phyloP scores from a whole-genome alignment of 2,888 invertebrate species.

The Microctonus hyperodae region DNA sequence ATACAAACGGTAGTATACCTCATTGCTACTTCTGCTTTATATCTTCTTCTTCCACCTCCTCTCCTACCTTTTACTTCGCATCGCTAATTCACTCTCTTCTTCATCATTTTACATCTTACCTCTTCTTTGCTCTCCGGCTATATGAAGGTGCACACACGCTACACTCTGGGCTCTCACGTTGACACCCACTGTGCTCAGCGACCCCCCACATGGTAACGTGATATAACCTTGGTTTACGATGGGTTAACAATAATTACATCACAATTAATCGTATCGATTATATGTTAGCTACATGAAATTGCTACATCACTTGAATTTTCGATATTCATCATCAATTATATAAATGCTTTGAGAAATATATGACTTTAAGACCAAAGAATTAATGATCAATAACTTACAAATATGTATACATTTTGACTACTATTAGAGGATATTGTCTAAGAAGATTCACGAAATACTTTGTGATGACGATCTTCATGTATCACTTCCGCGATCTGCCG shows the following conservation, averaged over 20 bases:
- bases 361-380: not conserved
- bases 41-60: not conserved
- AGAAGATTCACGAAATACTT: slow-evolving; percentile 11
- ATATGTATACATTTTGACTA: not conserved
- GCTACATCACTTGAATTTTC: not conserved
- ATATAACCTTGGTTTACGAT: slow-evolving; percentile 13
- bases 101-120: not conserved
- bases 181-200: slow-evolving; percentile 22
- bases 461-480: slow-evolving; percentile 20
- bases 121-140: slow-evolving; percentile 8
- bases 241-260: slow-evolving; percentile 29
- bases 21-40: not conserved
- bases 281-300: not conserved
- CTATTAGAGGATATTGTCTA: not conserved
- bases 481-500: slow-evolving; percentile 32
- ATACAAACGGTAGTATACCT: slow-evolving; percentile 4
- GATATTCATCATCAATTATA: not conserved
- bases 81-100: not conserved
- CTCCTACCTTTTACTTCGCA: not conserved
- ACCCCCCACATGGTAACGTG: slow-evolving; percentile 20
- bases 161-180: slow-evolving; percentile 1
- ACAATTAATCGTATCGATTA: slow-evolving; percentile 12
- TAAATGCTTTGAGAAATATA: not conserved
- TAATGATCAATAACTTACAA: not conserved
- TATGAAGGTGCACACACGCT: not conserved